Evolutionary conservation across 2,888 invertebrate species (phyloP), one percentile per base, ranked within the genome.

Genomic region (Litoditis marina): DNA sequence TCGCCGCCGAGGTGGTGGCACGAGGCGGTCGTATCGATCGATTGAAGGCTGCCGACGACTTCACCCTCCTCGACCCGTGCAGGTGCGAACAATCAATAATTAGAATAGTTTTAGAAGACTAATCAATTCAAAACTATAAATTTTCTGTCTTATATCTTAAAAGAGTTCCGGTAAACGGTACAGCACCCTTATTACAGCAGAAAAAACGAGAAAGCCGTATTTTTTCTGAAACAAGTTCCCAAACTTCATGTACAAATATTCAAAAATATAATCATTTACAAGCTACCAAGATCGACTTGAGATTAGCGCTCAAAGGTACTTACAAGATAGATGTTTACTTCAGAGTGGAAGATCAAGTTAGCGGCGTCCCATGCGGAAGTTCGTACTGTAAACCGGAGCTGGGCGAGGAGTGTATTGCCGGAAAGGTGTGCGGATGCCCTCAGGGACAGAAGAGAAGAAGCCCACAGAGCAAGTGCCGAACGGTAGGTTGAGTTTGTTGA

Each of bases 391-490:
- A 73, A 13, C 50, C 63, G 8, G 79, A 75, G 28, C 71, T 83
- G 16, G 81, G 81, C 34, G 82, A 81, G 59, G 71, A 78, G 46
- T 82, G 82, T 65, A 71, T 82, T 25, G 78, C 73, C 30, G 76
- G 73, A 53, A 63, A 60, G 62, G 68, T 80, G 34, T 80, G 80
- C 55, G 77, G 71, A 49, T 80, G 80, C 62, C 78, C 77, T 19
- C 70, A 69, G 54, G 78, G 76, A 27, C 70, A 73, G 62, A 79
- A 79, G 61, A 55, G 81, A 51, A 63, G 69, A 22, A 64, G 69
- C 19, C 52, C 66, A 1, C 66, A 68, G 11, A 70, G 72, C 2
- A 66, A 68, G 6, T 82, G 81, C 57, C 44, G 70, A 44, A 64
- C 63, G 30, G 79, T 75, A 22, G 46, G 56, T 25, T 4, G 22